A percentile compares a stretch with the other conserved stretches of the same genome.
Evolutionary conservation across 2,113 vertebrate genomes (phyloP).

Genomic region (Lamprotornis superbus): DNA sequence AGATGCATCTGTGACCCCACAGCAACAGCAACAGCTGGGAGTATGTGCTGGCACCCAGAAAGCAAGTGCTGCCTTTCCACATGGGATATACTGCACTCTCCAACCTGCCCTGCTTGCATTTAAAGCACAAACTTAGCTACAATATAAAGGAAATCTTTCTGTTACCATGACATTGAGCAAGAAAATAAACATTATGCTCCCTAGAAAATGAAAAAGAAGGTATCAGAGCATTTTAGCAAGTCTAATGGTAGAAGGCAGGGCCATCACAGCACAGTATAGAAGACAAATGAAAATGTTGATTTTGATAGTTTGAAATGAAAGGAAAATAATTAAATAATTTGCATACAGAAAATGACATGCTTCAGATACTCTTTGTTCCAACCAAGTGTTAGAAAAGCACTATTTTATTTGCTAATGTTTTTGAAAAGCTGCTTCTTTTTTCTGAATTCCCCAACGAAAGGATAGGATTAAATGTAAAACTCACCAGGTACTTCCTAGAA

Average conservation of each 20-base stretch:
- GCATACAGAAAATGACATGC: not conserved
- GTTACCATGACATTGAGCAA: conserved; percentile 63
- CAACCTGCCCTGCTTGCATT: conserved; percentile 45
- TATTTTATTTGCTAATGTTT: not conserved
- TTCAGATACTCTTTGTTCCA: not conserved
- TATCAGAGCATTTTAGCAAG: conserved; percentile 54
- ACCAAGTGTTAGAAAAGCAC: not conserved
- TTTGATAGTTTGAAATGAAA: not conserved
- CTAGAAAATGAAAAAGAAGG: conserved; percentile 37
- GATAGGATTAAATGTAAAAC: not conserved
- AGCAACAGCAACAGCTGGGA: conserved; percentile 56
- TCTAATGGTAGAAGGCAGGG: not conserved
- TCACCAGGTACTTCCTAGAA: not conserved
- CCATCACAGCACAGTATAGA: not conserved
- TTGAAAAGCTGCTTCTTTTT: not conserved
- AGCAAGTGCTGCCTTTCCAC: conserved; percentile 42
- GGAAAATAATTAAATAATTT: not conserved
- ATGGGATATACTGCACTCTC: conserved; percentile 29
- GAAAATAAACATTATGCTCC: conserved; percentile 43
- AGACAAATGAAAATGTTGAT: conserved; percentile 1
- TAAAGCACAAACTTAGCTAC: conserved; percentile 24
- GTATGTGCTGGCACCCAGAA: conserved; percentile 56
- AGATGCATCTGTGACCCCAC: conserved; percentile 55
- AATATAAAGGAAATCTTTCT: conserved; percentile 43
- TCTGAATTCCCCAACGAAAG: not conserved